Evolutionary conservation across 2,888 invertebrate species (phyloP).

Genomic region (Branchellion lobata): DNA sequence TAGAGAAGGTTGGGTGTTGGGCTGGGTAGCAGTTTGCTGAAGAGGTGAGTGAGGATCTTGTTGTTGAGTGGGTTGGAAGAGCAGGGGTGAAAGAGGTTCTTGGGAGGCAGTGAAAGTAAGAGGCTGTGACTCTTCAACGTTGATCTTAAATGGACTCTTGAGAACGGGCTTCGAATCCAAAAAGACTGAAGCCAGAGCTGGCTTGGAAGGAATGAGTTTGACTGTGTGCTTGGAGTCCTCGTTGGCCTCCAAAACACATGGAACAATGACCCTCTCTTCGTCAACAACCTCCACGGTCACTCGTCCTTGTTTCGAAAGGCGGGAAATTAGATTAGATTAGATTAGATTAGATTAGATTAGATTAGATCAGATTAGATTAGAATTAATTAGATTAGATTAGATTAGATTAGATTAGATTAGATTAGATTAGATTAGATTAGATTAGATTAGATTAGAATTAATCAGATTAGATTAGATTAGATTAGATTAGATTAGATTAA

Average conservation of each 20-base stretch:
- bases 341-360: no score
- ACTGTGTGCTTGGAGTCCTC: constrained; percentile 58
- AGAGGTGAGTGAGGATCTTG: background rate
- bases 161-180: constrained; percentile 38
- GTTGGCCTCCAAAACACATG: constrained; percentile 67
- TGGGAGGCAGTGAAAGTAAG: background rate
- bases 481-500: no score
- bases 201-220: constrained; percentile 59
- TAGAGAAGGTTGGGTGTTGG: background rate
- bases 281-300: background rate
- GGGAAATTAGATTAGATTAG: no score
- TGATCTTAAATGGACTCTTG: constrained; percentile 42
- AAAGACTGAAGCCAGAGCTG: constrained; percentile 52
- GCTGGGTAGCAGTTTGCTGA: no score
- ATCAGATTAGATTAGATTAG: no score
- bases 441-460: no score
- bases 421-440: no score
- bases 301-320: background rate
- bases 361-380: no score
- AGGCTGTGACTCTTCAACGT: background rate
- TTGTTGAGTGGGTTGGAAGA: background rate
- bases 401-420: no score
- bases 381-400: no score
- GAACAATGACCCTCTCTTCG: background rate
- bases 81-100: background rate